A percentile compares a stretch with the other conserved stretches of the same genome.
These are phyloP conservation scores for Phasianus colchicus DNA, from an alignment of 2,113 vertebrate genomes.

Conservation along the genomic window DNA sequence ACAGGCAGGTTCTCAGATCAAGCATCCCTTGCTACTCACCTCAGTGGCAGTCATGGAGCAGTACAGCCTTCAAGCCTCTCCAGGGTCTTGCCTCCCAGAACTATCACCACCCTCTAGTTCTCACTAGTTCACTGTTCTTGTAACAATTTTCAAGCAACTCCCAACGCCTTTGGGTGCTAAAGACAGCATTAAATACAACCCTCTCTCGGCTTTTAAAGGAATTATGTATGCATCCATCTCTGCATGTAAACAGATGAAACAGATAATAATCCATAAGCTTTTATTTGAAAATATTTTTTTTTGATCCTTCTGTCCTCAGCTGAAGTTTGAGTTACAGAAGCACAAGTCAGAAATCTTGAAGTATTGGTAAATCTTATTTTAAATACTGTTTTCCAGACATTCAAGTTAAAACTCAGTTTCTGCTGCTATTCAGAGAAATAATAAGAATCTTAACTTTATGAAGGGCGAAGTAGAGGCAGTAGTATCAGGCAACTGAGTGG, in stretches of 20 bases:
- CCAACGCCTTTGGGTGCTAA: not conserved
- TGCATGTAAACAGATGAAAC: not conserved
- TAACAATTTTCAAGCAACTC: not conserved
- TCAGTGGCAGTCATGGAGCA: not conserved
- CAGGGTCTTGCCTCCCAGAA: not conserved
- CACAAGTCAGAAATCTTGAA: not conserved
- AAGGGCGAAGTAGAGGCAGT: not conserved
- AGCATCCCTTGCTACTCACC: not conserved
- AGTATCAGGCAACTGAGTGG: not conserved
- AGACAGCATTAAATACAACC: not conserved
- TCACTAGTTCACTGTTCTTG: not conserved
- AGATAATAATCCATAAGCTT: constrained; percentile 11
- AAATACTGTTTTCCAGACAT: not conserved
- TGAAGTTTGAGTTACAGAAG: constrained; percentile 3
- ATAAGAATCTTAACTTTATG: not conserved
- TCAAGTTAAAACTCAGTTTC: constrained; percentile 34
- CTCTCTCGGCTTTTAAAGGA: not conserved
- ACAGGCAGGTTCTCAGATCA: not conserved
- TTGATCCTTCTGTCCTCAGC: not conserved
- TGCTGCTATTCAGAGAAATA: constrained; percentile 5
- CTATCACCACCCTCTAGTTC: not conserved
- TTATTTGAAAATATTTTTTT: constrained; percentile 20
- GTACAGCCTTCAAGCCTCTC: not conserved
- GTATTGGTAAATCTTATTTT: not conserved
- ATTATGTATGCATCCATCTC: not conserved